Evolutionary conservation across 1,140 invertebrate species (phyloP), one percentile per base, ranked within the genome.

Genomic region (Thaumetopoea pityocampa): DNA sequence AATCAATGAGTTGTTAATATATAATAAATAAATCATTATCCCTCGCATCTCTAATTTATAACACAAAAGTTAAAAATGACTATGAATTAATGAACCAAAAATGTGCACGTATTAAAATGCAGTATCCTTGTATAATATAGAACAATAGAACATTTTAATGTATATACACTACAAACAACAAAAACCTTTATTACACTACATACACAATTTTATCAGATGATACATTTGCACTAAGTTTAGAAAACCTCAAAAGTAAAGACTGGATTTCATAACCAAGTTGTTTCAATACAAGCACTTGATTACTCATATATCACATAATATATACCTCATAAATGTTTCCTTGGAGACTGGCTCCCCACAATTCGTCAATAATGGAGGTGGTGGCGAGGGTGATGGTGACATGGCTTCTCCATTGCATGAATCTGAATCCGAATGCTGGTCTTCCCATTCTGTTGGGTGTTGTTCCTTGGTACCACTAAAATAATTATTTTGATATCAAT

Each of bases 241-340:
- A 33, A 38, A 41, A 29, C 22, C 9, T 24, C 22, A 24, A 8
- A 8, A 5, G 9, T 24, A 24, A n/a, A n/a, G 3, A 3, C 4
- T 24, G 3, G 6, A 28, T 5, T 1, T 26, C 9, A 3, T 11
- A 26, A 26, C 9, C 9, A 7, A 26, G 5, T 3, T 5, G 6
- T 12, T 11, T 1, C 4, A 10, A n/a, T 10, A 26, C 23, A 10
- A 26, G 9, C 9, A 2, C 2, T 26, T 10, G 9, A 10, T 8
- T 26, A 1, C 8, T 10, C 5, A 6, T 27, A 11, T 11, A 27
- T 22, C 20, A 30, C 3, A 32, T n/a, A 34, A 5, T 16, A 46
- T 23, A 18, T 40, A 80, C 79, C 76, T 78, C 61, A 86, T 56
- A 42, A 85, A 85, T 5, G 50, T 41, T 41, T 86, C 80, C 24